Evolutionary conservation across 2,797 vertebrate species (phyloP).

Genomic region (Falco berigora): DNA sequence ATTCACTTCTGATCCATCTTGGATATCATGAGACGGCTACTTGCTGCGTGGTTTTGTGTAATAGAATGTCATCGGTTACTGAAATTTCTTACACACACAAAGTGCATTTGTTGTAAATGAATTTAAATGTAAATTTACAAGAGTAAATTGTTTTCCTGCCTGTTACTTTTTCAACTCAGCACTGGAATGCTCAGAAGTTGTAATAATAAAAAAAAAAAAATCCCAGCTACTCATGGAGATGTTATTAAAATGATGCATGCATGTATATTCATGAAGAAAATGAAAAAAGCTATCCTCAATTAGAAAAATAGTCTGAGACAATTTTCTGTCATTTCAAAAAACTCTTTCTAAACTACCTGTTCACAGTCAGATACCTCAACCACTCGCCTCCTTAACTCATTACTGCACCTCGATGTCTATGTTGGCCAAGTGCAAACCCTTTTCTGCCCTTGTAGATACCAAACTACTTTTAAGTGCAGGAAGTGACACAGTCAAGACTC

Average conservation of each 20-base stretch:
- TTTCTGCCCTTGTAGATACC: background rate
- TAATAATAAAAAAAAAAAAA: background rate
- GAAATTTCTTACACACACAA: background rate
- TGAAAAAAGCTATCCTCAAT: background rate
- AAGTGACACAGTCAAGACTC: background rate
- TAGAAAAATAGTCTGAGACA: background rate
- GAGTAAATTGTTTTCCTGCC: slow-evolving; percentile 5
- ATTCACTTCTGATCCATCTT: background rate
- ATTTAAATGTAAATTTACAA: slow-evolving; percentile 27
- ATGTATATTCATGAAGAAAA: slow-evolving; percentile 26
- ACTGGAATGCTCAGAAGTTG: background rate
- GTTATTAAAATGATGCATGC: background rate
- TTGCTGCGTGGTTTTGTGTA: background rate
- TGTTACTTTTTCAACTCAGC: background rate
- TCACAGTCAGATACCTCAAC: background rate
- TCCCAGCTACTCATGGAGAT: background rate
- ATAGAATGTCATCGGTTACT: background rate
- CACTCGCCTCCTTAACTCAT: background rate
- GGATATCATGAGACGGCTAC: background rate
- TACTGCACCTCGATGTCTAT: fast-evolving
- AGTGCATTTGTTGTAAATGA: background rate
- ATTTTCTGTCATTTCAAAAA: background rate
- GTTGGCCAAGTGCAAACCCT: background rate
- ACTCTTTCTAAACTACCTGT: background rate
- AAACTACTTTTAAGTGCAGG: background rate